A percentile compares a stretch with the other conserved stretches of the same genome.
These are phyloP conservation scores for Pristionchus pacificus DNA, from an alignment of 1,140 invertebrate genomes.

Conservation along the genomic window DNA sequence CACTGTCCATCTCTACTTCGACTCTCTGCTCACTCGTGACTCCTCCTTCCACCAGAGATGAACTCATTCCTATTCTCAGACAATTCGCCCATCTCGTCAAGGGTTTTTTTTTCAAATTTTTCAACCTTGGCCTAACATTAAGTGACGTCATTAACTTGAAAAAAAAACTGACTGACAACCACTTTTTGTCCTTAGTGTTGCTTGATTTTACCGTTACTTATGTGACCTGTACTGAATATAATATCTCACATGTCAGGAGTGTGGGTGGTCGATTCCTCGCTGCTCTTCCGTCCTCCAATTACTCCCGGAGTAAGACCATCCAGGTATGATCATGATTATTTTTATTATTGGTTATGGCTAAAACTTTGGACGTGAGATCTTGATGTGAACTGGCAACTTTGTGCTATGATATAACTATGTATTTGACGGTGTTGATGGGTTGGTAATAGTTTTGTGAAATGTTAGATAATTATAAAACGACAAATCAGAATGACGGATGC, in stretches of 20 bases:
- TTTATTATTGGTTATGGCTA: too few relatives aligned
- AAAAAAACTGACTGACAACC: neutral
- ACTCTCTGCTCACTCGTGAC: neutral
- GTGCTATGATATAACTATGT: too few relatives aligned
- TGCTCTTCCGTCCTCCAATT: neutral
- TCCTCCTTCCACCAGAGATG: neutral
- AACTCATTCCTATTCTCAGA: neutral
- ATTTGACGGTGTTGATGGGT: too few relatives aligned
- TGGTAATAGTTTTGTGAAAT: too few relatives aligned
- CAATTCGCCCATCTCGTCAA: neutral
- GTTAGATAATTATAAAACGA: too few relatives aligned
- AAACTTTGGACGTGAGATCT: too few relatives aligned
- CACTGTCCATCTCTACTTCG: neutral
- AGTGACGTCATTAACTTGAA: too few relatives aligned
- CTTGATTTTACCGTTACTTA: neutral
- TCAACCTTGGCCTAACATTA: too few relatives aligned
- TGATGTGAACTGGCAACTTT: too few relatives aligned
- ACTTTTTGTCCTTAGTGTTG: neutral
- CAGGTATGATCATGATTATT: too few relatives aligned
- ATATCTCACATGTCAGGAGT: neutral
- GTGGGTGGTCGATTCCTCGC: neutral
- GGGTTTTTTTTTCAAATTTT: too few relatives aligned
- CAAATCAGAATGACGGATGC: neutral
- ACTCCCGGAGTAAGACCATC: neutral
- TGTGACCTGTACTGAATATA: neutral